Evolutionary conservation across 2,113 vertebrate genomes (phyloP), one percentile per base, ranked within the genome.

Genomic region (Mormyrus lacerda): DNA sequence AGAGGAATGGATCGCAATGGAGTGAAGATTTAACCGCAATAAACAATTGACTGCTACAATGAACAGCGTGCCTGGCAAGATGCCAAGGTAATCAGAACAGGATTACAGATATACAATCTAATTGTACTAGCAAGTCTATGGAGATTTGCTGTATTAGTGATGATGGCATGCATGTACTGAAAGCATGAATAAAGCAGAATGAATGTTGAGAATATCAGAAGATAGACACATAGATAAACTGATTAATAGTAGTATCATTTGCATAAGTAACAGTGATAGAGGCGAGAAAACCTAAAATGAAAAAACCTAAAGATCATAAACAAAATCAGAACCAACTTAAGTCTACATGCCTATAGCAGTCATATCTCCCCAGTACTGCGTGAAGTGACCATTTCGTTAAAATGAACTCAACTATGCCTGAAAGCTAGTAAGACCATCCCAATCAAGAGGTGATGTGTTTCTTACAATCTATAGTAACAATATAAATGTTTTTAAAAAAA

Each of bases 71-170:
- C 61, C 17, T 88, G 48, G 88, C 88, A 89, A 53, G 31, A 31
- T 42, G 88, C 48, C 73, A 89, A 73, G 47, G 47, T 31, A 50
- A 89, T 89, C 48, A 82, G 47, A 27, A 89, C 45, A 83, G 27
- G 69, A 89, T 82, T 76, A 89, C 50, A 82, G 24, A 53, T 44
- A 50, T 24, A 39, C 88, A 51, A 13, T 6, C 31, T 82, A 45
- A 42, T 82, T 69, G 50, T 39, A 79, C 48, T 89, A 48, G n/a
- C 2, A 39, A 48, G 35, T 50, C 48, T 53, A 35, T n/a, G 51
- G 61, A 35, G 48, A 42, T 53, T 55, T 44, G 35, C 21, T 89
- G 73, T 45, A 79, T 53, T 35, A 31, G 45, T 88, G 73, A 27
- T 45, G 31, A 35, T 83, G 69, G 44, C 31, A 83, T n/a, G 69